Base-by-base conservation (phyloP, 2,888 invertebrate species). In the Sussaba pulchella region DNA sequence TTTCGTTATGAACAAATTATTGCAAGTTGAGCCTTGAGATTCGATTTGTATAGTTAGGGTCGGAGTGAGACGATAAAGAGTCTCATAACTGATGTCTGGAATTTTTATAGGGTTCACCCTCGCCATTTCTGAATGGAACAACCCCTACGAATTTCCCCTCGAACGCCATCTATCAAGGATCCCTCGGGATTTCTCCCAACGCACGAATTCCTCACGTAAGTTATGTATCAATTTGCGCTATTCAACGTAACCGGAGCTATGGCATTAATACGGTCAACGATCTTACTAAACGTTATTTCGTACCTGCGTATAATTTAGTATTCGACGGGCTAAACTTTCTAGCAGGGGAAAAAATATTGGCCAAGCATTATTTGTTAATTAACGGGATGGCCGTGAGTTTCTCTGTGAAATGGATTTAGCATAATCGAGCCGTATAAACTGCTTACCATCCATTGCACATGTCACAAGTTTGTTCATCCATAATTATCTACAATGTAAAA, bases 131-230 rank as follows among this genome's bases (percentile, higher is more conserved):
- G 50, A 50, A 50, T 21, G 10, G 50, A 9, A 21, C 10, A 50
- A 21, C 21, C 50, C 50, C 50, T 9, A 2, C 8, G 9, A 31
- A 54, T 31, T 54, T 31, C 31, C 26, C 14, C 6, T 14, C 26
- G 26, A n/a, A 8, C n/a, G 14, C 14, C 50, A 50, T 50, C 50
- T 10, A 50, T 50, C 21, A 50, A 50, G 21, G 19, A 50, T 50
- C 21, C 19, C 21, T 21, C 19, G 21, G 19, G 50, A 50, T 50
- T 50, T 50, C 50, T 10, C 9, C 21, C 9, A n/a, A 21, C 21
- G 10, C 50, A 2, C 4, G 10, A 50, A 54, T 31, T 31, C 17
- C 31, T 2, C 8, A 6, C 54, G 4, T n/a, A 54, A 26, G 31
- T 54, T 19, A 54, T 31, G 31, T 19, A 50, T 50, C 50, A 31